Conservation (phyloP, 2,888 invertebrate species). For the Synanthedon formicaeformis region DNA sequence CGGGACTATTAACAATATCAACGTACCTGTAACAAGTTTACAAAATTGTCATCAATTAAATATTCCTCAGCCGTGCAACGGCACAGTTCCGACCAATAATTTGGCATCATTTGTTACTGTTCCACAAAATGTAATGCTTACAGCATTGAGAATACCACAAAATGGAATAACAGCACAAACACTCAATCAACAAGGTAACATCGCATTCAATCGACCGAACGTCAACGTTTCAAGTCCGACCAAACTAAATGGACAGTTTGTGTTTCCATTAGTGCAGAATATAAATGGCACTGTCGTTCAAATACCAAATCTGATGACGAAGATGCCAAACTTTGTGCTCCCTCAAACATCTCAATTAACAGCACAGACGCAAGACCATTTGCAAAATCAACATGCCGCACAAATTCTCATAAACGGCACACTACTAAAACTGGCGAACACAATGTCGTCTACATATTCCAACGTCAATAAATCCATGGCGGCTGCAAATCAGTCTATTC, state of each 20-base stretch:
- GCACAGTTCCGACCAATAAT: constrained; percentile 47
- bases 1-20: constrained; percentile 43
- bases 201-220: constrained; percentile 43
- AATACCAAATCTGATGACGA: constrained; percentile 72
- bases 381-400: constrained; percentile 54
- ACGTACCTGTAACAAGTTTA: constrained; percentile 49
- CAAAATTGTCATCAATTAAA: constrained; percentile 60
- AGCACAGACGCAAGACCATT: constrained; percentile 46
- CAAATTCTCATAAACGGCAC: constrained; percentile 66
- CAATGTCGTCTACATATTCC: constrained; percentile 43
- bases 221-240: constrained; percentile 60
- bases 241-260: constrained; percentile 65
- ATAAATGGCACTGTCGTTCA: constrained; percentile 70
- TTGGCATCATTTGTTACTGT: constrained; percentile 59
- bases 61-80: constrained; percentile 50
- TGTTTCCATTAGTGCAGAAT: constrained; percentile 73
- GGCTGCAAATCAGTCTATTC: constrained; percentile 46
- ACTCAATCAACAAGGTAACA: constrained; percentile 36
- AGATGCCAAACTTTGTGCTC: constrained; percentile 67
- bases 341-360: constrained; percentile 49
- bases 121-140: constrained; percentile 69
- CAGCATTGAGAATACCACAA: constrained; percentile 69
- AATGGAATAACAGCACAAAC: constrained; percentile 51
- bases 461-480: constrained; percentile 43
- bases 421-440: constrained; percentile 55